A percentile compares a stretch with the other conserved stretches of the same genome.
Evolutionary conservation across 2,797 vertebrate genomes (phyloP).

Genomic region (Ibycter americanus): DNA sequence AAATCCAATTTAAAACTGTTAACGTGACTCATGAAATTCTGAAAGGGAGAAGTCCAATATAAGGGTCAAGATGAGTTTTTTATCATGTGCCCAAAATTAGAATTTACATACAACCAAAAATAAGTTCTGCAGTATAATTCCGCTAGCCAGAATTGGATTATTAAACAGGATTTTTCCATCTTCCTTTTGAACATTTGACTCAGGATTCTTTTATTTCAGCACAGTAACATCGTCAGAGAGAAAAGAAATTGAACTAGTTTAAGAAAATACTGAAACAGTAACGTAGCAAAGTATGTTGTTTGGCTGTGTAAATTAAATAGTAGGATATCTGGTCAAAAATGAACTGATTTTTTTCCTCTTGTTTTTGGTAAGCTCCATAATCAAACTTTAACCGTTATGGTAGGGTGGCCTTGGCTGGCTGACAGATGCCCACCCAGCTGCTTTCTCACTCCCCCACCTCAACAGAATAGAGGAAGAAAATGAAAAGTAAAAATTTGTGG

Average conservation of each 20-base stretch:
- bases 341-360: background rate
- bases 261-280: background rate
- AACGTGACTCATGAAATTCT: background rate
- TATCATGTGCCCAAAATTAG: background rate
- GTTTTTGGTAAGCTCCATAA: background rate
- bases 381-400: fast-evolving
- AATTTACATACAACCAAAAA: background rate
- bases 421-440: background rate
- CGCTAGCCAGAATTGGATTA: background rate
- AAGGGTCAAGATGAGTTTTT: background rate
- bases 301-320: background rate
- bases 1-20: background rate
- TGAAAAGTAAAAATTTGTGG: background rate
- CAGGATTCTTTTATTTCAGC: background rate
- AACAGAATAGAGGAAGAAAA: background rate
- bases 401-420: background rate
- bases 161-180: background rate
- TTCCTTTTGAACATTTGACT: background rate
- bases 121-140: background rate
- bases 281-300: background rate
- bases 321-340: background rate
- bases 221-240: background rate
- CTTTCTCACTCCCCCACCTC: background rate
- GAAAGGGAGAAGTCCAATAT: background rate
- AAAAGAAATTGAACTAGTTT: background rate